Conservation (phyloP, 2,888 invertebrate species). For the Carabus problematicus region DNA sequence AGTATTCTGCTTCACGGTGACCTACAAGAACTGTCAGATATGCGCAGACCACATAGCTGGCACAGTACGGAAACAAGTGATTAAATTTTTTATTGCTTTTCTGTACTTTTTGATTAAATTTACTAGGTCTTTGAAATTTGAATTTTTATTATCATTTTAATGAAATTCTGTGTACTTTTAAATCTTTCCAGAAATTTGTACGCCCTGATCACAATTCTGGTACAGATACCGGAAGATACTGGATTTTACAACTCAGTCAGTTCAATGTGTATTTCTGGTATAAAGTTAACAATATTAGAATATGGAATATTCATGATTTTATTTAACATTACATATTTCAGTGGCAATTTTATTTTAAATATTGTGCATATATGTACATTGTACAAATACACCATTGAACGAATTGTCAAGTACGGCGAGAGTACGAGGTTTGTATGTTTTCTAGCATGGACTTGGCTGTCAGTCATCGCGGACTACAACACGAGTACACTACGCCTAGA, state of each 20-base stretch:
- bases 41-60: too few relatives aligned
- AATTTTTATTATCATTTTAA: slow-evolving; percentile 34
- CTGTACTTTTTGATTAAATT: slow-evolving; percentile 20
- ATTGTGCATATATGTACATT: not conserved
- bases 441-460: slow-evolving; percentile 59
- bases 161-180: slow-evolving; percentile 16
- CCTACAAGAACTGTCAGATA: too few relatives aligned
- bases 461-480: slow-evolving; percentile 55
- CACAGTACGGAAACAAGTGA: not conserved
- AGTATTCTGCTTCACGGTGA: too few relatives aligned
- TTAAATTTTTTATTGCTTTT: slow-evolving; percentile 30
- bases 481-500: slow-evolving; percentile 56
- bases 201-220: too few relatives aligned
- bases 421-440: slow-evolving; percentile 41
- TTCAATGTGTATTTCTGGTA: too few relatives aligned
- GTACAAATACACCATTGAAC: not conserved
- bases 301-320: too few relatives aligned
- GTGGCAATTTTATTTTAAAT: not conserved
- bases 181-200: not conserved
- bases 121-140: slow-evolving; percentile 10
- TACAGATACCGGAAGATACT: too few relatives aligned
- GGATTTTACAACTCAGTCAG: too few relatives aligned
- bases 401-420: not conserved
- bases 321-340: not conserved
- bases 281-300: too few relatives aligned